Evolutionary conservation across 2,113 vertebrate species (phyloP), one percentile per base, ranked within the genome.

Genomic region (Hypocryptadius cinnamomeus): DNA sequence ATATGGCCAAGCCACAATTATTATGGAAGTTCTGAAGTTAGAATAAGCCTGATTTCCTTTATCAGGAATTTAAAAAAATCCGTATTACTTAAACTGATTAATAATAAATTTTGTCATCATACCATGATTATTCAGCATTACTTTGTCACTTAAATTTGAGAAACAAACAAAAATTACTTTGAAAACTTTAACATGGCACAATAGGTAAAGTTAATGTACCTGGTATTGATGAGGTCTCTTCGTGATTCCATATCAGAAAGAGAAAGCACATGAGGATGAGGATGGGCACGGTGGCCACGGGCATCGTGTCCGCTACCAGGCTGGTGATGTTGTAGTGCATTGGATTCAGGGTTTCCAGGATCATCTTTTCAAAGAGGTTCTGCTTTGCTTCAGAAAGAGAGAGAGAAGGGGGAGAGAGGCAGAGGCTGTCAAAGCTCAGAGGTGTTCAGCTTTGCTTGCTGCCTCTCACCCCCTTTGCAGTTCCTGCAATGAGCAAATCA

Each of bases 251-350:
- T 45, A 97, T 78, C 1, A 97, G 79, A 70, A 98, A 54, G 11
- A 99, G 96, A 79, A 99, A 92, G 37, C 98, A 94, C 35, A 98
- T 86, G 82, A 99, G 87, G 33, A 99, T 84, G 51, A 99, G 94
- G 12, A 99, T 91, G 4, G 97, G 94, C 56, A 97, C 81, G 0
- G 97, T 97, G 66, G 97, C 96, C 37, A 87, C 73, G 2, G 97
- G 95, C 68, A 97, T 23, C 0, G 72, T 72, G 6, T 97, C 96
- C 0, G 95, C 92, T 11, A 96, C 59, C 18, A 96, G 69, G 50
- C 84, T 96, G 31, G 97, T 96, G 89, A 98, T 51, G 70, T 96
- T 68, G 80, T 95, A 96, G 10, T 92, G 81, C 78, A 92, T 74
- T 10, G 92, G 92, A 6, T 96, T 97, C 92, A 98, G 91, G 80